Base-by-base conservation (phyloP, 2,113 vertebrate genomes). In the Rousettus leschenaultii region DNA sequence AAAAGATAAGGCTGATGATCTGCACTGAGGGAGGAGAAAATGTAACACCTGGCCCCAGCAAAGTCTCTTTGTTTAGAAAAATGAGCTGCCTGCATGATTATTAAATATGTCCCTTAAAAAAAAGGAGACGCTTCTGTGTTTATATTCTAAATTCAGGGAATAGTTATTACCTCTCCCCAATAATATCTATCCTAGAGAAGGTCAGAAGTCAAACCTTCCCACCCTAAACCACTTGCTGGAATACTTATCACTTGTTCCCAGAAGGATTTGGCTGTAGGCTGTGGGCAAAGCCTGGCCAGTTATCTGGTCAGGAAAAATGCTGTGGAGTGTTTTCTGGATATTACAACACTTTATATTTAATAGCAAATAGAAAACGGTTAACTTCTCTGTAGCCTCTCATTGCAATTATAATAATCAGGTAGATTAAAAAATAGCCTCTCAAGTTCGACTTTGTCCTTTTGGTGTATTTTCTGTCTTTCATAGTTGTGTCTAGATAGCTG, bases 341-440 rank as follows among this genome's bases (percentile, higher is more conserved):
- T 77, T 94, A 55, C 16, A 35, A 70, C 55, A 9, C 33, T 93
- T 93, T 82, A 38, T 35, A n/a, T 96, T 89, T 86, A 79, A 73
- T 93, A 94, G 48, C 51, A 66, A 38, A 61, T 73, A 80, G 40
- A 78, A 68, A 65, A 63, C 11, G 48, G 53, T 43, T 26, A 84
- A n/a, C 35, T 13, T 21, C 6, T 65, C 22, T 96, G n/a, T 84
- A 53, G 59, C 40, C 35, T 91, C 40, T 95, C 12, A 68, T 8
- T 48, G 26, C 61, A 59, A n/a, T 70, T 45, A 94, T 91, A 85
- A 66, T 59, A 79, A 15, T 53, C 40, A 74, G 55, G 10, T 48
- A 21, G 24, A 68, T 35, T 87, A 2, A 51, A 11, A 93, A 82
- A 43, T 1, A 24, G 28, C 63, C 4, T 61, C 16, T 13, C 0